Evolutionary conservation across 2,888 invertebrate species (phyloP).

Genomic region (Zygothrica quintamaculata): DNA sequence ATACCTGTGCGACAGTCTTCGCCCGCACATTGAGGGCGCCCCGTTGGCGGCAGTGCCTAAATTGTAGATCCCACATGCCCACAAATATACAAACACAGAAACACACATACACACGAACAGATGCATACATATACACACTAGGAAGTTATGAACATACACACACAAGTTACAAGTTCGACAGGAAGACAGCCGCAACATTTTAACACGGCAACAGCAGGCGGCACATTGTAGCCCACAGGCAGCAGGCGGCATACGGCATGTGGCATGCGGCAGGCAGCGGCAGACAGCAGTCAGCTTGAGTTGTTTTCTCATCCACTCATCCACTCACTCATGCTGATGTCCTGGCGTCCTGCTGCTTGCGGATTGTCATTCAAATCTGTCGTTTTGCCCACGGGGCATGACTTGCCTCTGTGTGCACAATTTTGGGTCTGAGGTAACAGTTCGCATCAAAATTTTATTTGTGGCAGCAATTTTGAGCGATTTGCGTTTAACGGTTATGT

Average conservation of each 20-base stretch:
- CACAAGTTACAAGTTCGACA: slow-evolving; percentile 4
- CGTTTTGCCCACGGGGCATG: slow-evolving; percentile 43
- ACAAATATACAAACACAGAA: slow-evolving; percentile 11
- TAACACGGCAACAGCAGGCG: slow-evolving; percentile 29
- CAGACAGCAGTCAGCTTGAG: slow-evolving; percentile 17
- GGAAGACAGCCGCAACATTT: slow-evolving; percentile 31
- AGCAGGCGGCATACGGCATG: neutral
- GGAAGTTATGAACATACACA: neutral
- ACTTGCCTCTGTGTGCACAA: slow-evolving; percentile 18
- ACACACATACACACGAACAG: neutral
- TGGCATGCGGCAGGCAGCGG: slow-evolving; percentile 30
- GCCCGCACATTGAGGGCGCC: slow-evolving; percentile 35
- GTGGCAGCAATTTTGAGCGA: slow-evolving; percentile 73
- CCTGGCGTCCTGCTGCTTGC: slow-evolving; percentile 23
- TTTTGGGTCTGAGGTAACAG: slow-evolving; percentile 35
- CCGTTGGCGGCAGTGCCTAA: slow-evolving; percentile 45
- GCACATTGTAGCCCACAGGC: slow-evolving; percentile 20
- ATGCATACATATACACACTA: slow-evolving; percentile 6
- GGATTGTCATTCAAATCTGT: slow-evolving; percentile 74
- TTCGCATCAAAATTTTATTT: slow-evolving; percentile 69
- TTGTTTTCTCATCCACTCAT: slow-evolving; percentile 30
- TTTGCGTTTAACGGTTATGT: slow-evolving; percentile 57
- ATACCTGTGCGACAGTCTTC: slow-evolving; percentile 64
- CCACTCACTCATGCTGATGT: neutral
- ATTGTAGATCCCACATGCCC: slow-evolving; percentile 36